Base-by-base conservation (phyloP, 2,888 invertebrate species). In the Prionchulus punctatus region DNA sequence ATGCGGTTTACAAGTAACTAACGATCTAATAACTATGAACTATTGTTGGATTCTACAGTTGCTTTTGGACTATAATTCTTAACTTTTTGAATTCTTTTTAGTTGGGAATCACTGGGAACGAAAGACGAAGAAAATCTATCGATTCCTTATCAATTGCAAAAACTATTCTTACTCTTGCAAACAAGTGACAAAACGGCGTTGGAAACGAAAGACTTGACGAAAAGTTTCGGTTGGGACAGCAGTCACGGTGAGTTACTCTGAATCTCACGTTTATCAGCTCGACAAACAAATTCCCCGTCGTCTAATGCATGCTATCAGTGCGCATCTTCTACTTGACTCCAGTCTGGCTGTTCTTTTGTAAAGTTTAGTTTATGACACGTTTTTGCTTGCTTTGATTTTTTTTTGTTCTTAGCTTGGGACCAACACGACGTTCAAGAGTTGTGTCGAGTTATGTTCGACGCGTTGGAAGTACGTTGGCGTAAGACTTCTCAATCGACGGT, bases 391-490 rank as follows among this genome's bases (percentile, higher is more conserved):
- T 15, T 12, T 36, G 15, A 36, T 55, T 18, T 53, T 15, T 31
- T 56, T 30, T 30, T n/a, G n/a, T n/a, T 59, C 64, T 12, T 62
- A 75, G 86, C 86, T 0, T 88, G 87, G 85, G 86, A 88, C 65
- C 89, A 89, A 67, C 89, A 89, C 68, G 89, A 89, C 69, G 86
- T 89, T 53, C 88, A 89, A 70, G 88, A 89, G 71, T 74, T 89
- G 55, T 87, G 85, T 68, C 78, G 87, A 48, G 85, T 88, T 7
- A 86, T 89, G 85, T 87, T 89, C 70, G 88, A 89, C 70, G 86
- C 87, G 0, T 72, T 89, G 49, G 87, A 87, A 70, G 81, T 81
- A 62, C 85, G 83, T 65, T 86, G 87, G 72, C 83, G 82, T 70
- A 82, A 84, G 63, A 85, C 86, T 1, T 80, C 83, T 62, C 84